Base-by-base conservation (phyloP, 2,797 vertebrate species). In the Fundulus diaphanus region DNA sequence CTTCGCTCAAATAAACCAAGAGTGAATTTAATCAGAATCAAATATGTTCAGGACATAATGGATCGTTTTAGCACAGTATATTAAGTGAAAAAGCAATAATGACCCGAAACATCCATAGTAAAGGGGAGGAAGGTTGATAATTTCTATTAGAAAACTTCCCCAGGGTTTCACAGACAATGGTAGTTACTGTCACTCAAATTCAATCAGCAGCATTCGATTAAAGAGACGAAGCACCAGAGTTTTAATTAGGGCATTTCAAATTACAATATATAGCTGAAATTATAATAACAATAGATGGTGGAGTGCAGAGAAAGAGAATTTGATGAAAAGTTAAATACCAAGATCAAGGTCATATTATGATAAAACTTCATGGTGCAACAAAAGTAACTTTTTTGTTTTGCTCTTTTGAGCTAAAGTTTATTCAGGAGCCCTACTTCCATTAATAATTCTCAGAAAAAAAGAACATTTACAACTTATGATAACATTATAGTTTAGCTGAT, bases 221-320 rank as follows among this genome's bases (percentile, higher is more conserved):
- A 92, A 83, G 87, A 89, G 82, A 84, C 71, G 63, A 33, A 82
- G 83, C 82, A 89, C 87, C 73, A 83, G 82, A 61, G 42, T 92
- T 92, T 93, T 93, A 95, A 95, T 94, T 93, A 93, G 94, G 93
- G 82, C 94, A 94, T 82, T 82, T 79, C 83, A 82, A 88, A 89
- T 82, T 86, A 86, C 90, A 84, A 85, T 82, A 83, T 83, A 87
- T 76, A 83, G 70, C 52, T 73, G 90, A 84, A 89, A 91, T 87
- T 89, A 89, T 91, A 92, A 90, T 84, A 87, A 82, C 79, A 54
- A 83, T 80, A 84, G 79, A 80, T 88, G 87, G 91, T 83, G 78
- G 78, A 69, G 66, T 42, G 46, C 61, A 63, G 65, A 48, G 61
- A 56, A 42, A 76, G 67, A 83, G 35, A 86, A 85, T 37, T 80